Base-by-base conservation (phyloP, 2,888 invertebrate species). In the Amiota mariae region DNA sequence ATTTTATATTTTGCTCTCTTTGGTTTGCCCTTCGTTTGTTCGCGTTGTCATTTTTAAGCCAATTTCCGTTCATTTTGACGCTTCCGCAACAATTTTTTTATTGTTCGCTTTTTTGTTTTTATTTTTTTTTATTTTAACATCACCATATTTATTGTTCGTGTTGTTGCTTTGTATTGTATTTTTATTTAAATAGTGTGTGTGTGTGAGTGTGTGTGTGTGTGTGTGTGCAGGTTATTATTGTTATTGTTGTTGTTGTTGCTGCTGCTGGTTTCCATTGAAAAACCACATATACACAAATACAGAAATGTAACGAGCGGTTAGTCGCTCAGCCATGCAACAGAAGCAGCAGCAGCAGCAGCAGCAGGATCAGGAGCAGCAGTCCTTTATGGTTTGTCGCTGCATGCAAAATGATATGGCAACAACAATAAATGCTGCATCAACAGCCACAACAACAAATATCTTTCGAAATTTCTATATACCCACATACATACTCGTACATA, bases 51-150 rank as follows among this genome's bases (percentile, higher is more conserved):
- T 84, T 85, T 84, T 85, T 84, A 85, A 84, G 85, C 84, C 84
- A 84, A 84, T 84, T 85, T 84, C 84, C 84, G 84, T 84, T 83
- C 83, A 82, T 85, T 84, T 84, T 83, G 84, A 82, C 82, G 81
- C 82, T 82, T 84, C 85, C 85, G 83, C 70, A 12, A 68, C 24
- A 47, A 48, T 36, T 36, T 36, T 36, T 36, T 36, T 36, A 36
- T 11, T 59, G 54, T 63, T 63, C 36, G 63, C 1, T n/a, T 15
- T 13, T 10, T 59, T 70, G 36, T 57, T 57, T 59, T 36, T 64
- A 47, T 51, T 51, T 51, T 24, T 68, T 68, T 51, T 54, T 54
- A 12, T 6, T 20, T 11, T 68, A 48, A 54, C 67, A 54, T 68
- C 54, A 12, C n/a, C 54, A 51, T n/a, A 51, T n/a, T 36, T 36